Conservation (phyloP, 2,113 vertebrate genomes). For the Callithrix jacchus region DNA sequence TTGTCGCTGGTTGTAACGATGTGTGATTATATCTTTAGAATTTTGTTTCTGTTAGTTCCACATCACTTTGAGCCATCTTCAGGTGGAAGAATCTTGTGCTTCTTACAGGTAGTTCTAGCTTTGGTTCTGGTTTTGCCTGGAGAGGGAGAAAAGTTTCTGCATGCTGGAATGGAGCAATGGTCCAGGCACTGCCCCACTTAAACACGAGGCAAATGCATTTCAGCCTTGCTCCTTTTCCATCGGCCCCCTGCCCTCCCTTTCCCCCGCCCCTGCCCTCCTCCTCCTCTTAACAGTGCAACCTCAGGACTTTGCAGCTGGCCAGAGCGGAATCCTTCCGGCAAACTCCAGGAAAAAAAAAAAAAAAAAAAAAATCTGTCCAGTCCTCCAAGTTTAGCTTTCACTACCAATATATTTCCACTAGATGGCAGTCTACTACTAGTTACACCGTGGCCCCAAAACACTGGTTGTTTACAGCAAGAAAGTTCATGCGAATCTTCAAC, state of each 20-base stretch:
- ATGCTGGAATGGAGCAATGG: no score
- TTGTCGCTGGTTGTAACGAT: not conserved
- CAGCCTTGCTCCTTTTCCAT: not conserved
- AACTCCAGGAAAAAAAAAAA: not conserved
- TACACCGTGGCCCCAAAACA: not conserved
- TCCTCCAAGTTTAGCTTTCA: not conserved
- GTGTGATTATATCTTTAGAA: not conserved
- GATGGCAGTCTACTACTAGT: constrained; percentile 45
- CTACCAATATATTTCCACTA: not conserved
- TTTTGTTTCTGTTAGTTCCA: not conserved
- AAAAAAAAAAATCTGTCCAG: not conserved
- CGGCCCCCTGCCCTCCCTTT: fast-evolving
- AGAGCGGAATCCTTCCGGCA: not conserved
- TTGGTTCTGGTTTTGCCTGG: not conserved
- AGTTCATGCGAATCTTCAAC: not conserved
- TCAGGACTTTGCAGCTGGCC: not conserved
- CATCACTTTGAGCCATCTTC: not conserved
- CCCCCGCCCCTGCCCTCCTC: fast-evolving
- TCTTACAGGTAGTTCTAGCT: not conserved
- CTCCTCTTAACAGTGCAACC: not conserved
- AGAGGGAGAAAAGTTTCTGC: not conserved
- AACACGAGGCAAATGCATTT: not conserved
- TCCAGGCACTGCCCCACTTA: not conserved
- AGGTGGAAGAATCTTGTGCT: not conserved
- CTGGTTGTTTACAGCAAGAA: not conserved